Conservation (phyloP, 2,888 invertebrate genomes). For the Lasioglossum marginatum region DNA sequence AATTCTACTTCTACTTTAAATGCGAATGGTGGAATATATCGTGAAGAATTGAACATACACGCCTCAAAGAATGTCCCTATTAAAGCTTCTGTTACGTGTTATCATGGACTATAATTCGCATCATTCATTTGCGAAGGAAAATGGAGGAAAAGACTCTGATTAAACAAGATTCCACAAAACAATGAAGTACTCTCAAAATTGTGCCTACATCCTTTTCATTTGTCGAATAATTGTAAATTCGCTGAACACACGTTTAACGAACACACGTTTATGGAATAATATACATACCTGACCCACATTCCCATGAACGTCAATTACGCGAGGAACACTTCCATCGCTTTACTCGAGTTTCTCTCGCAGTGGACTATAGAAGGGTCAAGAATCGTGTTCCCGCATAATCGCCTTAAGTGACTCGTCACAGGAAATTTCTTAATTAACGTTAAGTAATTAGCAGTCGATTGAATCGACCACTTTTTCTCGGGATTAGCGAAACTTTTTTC, state of each 20-base stretch:
- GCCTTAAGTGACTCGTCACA: conserved; percentile 1
- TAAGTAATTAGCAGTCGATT: conserved; percentile 39
- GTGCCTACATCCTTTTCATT: neutral
- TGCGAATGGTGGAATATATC: too few species aligned
- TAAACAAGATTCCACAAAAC: neutral
- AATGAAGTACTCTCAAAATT: neutral
- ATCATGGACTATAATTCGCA: too few species aligned
- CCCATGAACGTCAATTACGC: neutral
- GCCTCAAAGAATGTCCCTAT: too few species aligned
- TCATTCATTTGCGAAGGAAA: too few species aligned
- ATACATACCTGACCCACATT: neutral
- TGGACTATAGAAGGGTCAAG: neutral
- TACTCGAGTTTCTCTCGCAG: neutral
- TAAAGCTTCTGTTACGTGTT: too few species aligned
- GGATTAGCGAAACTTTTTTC: neutral
- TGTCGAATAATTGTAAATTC: neutral
- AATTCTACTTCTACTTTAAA: too few species aligned
- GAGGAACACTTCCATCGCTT: neutral
- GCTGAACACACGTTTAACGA: neutral
- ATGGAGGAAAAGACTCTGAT: neutral
- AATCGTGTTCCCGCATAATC: conserved; percentile 24
- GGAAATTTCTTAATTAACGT: conserved; percentile 55
- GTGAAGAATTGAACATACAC: too few species aligned
- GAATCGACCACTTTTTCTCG: conserved; percentile 29
- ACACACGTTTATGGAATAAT: neutral